These are phyloP conservation scores for Cydia pomonella DNA, from an alignment of 1,140 invertebrate genomes.

Conservation along the genomic window DNA sequence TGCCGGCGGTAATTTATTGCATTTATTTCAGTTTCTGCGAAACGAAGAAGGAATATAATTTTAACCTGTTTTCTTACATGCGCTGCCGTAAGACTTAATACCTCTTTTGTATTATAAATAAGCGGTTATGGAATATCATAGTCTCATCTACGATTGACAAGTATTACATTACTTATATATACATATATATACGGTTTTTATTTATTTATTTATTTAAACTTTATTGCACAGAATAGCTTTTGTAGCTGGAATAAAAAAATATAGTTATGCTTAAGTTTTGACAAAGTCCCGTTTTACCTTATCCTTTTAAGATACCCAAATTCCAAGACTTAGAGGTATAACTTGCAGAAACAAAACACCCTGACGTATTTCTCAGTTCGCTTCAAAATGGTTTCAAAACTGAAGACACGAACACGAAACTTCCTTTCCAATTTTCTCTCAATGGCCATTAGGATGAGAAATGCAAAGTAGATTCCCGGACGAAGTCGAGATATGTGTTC, in stretches of 20 bases:
- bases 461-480: conserved; percentile 69
- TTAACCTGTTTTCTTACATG: background rate
- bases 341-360: background rate
- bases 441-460: conserved; percentile 74
- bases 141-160: background rate
- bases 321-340: background rate
- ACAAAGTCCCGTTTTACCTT: too few relatives aligned
- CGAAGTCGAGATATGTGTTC: conserved; percentile 74
- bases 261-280: too few relatives aligned
- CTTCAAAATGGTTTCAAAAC: conserved; percentile 40
- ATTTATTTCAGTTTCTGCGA: conserved; percentile 28
- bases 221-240: too few relatives aligned
- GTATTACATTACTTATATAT: too few relatives aligned
- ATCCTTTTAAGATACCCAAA: too few relatives aligned
- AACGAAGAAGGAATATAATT: conserved; percentile 32
- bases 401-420: conserved; percentile 62
- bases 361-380: conserved; percentile 4
- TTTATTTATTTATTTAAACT: too few relatives aligned
- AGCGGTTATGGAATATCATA: background rate
- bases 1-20: conserved; percentile 39
- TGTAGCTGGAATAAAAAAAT: too few relatives aligned
- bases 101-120: background rate
- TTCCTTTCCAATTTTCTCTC: conserved; percentile 75
- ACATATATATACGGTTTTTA: too few relatives aligned
- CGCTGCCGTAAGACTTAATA: background rate